Conservation (phyloP, 2,888 invertebrate species). For the Microctonus hyperodae region DNA sequence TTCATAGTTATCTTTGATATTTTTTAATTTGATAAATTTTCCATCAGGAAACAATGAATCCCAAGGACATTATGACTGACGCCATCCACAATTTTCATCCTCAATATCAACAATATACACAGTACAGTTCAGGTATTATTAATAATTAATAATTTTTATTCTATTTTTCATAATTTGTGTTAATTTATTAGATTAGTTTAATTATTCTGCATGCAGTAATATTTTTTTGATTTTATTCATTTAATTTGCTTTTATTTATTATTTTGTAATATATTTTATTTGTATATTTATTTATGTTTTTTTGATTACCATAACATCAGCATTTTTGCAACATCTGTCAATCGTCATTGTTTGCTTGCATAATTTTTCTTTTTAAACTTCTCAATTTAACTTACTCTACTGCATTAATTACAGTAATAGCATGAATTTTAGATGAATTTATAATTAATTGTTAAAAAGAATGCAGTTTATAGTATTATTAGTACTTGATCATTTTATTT, state of each 20-base stretch:
- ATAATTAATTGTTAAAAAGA: neutral
- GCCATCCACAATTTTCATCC: constrained; percentile 99
- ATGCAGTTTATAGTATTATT: too few species aligned
- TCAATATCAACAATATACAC: constrained; percentile 99
- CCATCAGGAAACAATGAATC: constrained; percentile 92
- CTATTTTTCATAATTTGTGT: constrained; percentile 17
- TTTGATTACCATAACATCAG: neutral
- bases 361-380: too few species aligned
- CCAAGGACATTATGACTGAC: constrained; percentile 99
- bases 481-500: neutral
- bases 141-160: constrained; percentile 51
- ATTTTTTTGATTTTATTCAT: constrained; percentile 11
- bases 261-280: neutral
- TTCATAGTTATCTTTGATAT: neutral
- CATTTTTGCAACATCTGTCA: neutral
- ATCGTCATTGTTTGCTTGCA: too few species aligned
- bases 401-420: neutral
- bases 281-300: neutral
- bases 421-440: neutral
- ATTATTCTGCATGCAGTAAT: constrained; percentile 4
- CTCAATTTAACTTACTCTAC: neutral
- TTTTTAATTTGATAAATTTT: constrained; percentile 34
- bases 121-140: constrained; percentile 87
- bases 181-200: constrained; percentile 20
- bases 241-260: constrained; percentile 1